phyloP scores from a whole-genome alignment of 2,113 vertebrate genomes.

The Diphyllodes magnificus region DNA sequence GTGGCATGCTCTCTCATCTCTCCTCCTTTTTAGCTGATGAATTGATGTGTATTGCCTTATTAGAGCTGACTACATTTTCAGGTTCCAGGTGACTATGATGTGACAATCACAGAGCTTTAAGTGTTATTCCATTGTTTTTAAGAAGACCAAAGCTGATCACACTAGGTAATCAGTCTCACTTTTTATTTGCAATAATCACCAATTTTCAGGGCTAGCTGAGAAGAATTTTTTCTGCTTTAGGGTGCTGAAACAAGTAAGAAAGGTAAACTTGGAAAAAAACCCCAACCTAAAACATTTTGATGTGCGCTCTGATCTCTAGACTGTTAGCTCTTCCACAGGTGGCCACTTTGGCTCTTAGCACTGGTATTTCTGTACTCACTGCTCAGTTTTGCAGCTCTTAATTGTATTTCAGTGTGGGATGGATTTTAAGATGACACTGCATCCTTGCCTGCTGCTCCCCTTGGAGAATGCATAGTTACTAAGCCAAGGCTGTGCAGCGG shows the following conservation, averaged over 20 bases:
- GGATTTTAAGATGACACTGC: background rate
- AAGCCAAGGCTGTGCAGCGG: background rate
- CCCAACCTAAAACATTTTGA: background rate
- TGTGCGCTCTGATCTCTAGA: background rate
- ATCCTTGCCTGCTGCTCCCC: background rate
- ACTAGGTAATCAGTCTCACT: background rate
- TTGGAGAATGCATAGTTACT: background rate
- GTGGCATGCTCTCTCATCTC: background rate
- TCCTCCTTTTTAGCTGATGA: background rate
- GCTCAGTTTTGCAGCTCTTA: background rate
- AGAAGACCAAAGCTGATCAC: background rate
- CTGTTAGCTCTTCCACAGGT: background rate
- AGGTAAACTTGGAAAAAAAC: background rate
- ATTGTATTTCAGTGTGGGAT: background rate
- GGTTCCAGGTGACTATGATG: background rate
- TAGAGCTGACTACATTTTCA: background rate
- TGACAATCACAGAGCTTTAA: background rate
- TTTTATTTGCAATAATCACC: background rate
- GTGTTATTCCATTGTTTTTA: background rate
- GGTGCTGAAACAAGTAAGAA: background rate
- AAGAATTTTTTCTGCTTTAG: background rate
- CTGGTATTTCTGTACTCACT: background rate
- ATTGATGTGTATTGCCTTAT: background rate
- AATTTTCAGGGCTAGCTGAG: background rate
- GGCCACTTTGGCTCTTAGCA: background rate